A percentile compares a stretch with the other conserved stretches of the same genome.
phyloP scores from a whole-genome alignment of 2,113 vertebrate species.

The Tetrao urogallus region DNA sequence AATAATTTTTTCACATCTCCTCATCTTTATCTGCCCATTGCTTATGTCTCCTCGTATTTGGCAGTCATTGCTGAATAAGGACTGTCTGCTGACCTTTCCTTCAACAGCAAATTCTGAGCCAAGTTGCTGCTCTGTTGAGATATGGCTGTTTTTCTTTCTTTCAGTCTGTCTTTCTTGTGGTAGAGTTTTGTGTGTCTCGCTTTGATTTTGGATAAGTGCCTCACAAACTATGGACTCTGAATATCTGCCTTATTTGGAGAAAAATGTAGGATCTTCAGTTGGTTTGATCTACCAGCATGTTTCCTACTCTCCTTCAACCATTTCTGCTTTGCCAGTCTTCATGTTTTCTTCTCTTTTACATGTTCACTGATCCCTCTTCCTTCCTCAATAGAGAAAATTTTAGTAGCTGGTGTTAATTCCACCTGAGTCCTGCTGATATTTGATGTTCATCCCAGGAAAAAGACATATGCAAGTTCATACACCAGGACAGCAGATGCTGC shows the following conservation, averaged over 20 bases:
- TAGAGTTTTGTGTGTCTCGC: slow-evolving; percentile 14
- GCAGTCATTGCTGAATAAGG: not conserved
- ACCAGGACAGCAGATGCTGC: not conserved
- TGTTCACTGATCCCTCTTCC: not conserved
- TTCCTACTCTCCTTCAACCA: not conserved
- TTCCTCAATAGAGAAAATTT: not conserved
- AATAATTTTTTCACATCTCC: not conserved
- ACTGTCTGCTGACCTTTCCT: slow-evolving; percentile 36
- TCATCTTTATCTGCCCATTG: not conserved
- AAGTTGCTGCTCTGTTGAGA: slow-evolving; percentile 29
- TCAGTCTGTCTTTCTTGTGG: slow-evolving; percentile 12
- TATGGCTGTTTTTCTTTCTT: not conserved
- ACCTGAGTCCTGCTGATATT: not conserved
- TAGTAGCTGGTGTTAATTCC: not conserved
- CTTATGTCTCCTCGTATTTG: not conserved
- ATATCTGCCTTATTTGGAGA: slow-evolving; percentile 28
- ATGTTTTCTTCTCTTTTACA: not conserved
- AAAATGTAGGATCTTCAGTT: not conserved
- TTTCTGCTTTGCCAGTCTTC: slow-evolving; percentile 12
- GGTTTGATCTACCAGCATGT: slow-evolving; percentile 10
- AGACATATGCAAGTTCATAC: not conserved
- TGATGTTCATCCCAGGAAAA: not conserved
- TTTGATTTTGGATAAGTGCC: slow-evolving; percentile 51
- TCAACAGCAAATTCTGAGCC: not conserved
- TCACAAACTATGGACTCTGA: slow-evolving; percentile 6